Conservation (phyloP, 2,888 invertebrate species). For the Drosophila multiciliata region DNA sequence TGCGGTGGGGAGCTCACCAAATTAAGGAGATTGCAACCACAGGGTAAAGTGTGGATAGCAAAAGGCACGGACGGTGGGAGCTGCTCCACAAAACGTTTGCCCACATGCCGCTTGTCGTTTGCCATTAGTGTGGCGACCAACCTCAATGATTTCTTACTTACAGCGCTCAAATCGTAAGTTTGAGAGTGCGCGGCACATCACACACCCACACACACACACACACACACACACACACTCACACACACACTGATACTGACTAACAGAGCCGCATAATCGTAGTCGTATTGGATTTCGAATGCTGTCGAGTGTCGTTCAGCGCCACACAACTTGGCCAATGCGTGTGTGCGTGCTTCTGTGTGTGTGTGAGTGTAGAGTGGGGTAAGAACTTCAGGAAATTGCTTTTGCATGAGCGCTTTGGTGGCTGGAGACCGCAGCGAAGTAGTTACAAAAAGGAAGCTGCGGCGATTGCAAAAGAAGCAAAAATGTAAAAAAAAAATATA, state of each 20-base stretch:
- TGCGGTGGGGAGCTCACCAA: constrained; percentile 13
- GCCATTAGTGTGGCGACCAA: constrained; percentile 78
- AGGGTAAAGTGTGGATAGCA: not conserved
- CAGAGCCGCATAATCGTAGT: constrained; percentile 68
- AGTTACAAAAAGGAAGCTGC: constrained; percentile 68
- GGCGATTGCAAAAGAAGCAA: constrained; percentile 66
- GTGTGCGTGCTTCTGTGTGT: constrained; percentile 13
- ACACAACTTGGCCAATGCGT: constrained; percentile 60
- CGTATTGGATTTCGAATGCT: constrained; percentile 70
- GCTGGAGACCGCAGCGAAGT: constrained; percentile 38
- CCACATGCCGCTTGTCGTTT: constrained; percentile 79
- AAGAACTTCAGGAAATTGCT: constrained; percentile 81
- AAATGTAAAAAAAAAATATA: constrained; percentile 23
- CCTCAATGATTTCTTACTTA: constrained; percentile 81
- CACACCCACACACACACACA: constrained; percentile 22
- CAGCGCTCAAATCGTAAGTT: constrained; percentile 68
- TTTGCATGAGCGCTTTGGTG: constrained; percentile 75
- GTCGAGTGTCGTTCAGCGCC: constrained; percentile 54
- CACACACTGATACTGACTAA: not conserved
- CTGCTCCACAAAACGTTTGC: constrained; percentile 52
- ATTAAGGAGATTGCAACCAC: constrained; percentile 52
- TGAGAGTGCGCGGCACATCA: constrained; percentile 52
- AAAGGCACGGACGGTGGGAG: not conserved
- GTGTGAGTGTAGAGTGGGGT: constrained; percentile 45
- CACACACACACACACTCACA: constrained; percentile 8